phyloP scores from a whole-genome alignment of 2,888 invertebrate genomes.

The Achlya flavicornis region DNA sequence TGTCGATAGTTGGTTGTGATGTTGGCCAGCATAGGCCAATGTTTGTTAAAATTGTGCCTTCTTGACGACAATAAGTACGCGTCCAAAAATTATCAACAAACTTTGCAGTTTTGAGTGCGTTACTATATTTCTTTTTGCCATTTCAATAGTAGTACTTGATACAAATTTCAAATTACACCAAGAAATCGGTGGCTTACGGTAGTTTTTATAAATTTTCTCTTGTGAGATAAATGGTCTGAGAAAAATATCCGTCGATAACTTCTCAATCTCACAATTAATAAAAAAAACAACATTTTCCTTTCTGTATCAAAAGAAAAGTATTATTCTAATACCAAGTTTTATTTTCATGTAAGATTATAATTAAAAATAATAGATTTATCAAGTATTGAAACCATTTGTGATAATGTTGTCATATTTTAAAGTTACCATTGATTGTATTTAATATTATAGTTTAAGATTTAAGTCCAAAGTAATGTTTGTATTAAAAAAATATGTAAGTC shows the following conservation, averaged over 20 bases:
- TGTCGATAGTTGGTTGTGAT: not conserved
- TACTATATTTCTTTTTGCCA: no score
- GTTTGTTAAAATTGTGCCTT: not conserved
- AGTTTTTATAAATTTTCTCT: no score
- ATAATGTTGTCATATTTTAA: slow-evolving; percentile 7
- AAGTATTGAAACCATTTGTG: not conserved
- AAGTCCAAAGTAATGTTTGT: not conserved
- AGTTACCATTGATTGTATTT: slow-evolving; percentile 5
- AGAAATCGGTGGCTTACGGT: no score
- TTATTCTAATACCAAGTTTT: not conserved
- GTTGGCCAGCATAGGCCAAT: not conserved
- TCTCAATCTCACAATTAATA: no score
- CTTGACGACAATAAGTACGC: slow-evolving; percentile 3
- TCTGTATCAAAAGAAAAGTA: not conserved
- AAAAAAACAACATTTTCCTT: not conserved
- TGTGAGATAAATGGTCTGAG: no score
- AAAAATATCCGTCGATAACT: no score
- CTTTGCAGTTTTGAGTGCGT: not conserved
- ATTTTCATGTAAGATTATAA: not conserved
- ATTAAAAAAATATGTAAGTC: not conserved
- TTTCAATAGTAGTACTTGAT: no score
- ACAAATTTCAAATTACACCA: no score
- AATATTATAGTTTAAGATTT: slow-evolving; percentile 5
- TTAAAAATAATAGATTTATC: not conserved
- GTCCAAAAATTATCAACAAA: not conserved